Base-by-base conservation (phyloP, 2,888 invertebrate genomes). In the Digitonthophagus gazella region DNA sequence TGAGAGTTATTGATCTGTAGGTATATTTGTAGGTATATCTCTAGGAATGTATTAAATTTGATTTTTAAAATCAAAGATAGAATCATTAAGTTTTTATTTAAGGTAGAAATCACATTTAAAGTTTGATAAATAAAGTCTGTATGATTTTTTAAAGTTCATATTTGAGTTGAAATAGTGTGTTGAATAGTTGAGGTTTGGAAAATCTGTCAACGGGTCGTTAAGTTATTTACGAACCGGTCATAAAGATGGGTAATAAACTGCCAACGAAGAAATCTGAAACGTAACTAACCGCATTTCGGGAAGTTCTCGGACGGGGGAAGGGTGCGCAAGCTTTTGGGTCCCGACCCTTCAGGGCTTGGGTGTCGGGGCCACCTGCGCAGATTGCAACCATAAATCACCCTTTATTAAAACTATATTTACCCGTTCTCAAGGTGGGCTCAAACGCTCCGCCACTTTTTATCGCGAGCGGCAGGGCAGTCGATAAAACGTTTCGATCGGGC, bases 371-470 rank as follows among this genome's bases (percentile, higher is more conserved):
- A 78, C 78, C 78, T 77, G 78, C 73, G 72, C 75, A 71, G 76
- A 78, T 77, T 78, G 77, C 74, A 75, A 67, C 73, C 72, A 77
- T 78, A 77, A 78, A 77, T 78, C 78, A 78, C 72, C 72, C 72
- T 75, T 78, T 78, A 78, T 78, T 78, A 78, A 78, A 78, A 76
- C 74, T 74, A 73, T 76, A 77, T 78, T 77, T 61, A 61, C 61
- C 61, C 61, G 61, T 19, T 20, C 20, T 18, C 61, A 76, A 64
- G 64, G 28, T 54, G 64, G 28, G 28, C 6, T 44, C 28, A 44
- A 44, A 44, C 28, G 28, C 11, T 44, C 28, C 28, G 28, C 6
- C 11, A 44, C 28, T 44, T 44, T 44, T 44, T 44, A 44, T 44
- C 28, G 8, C 1, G 11, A 6, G 28, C 1, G 8, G 2, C 28